Evolutionary conservation across 2,888 invertebrate genomes (phyloP), one percentile per base, ranked within the genome.

Genomic region (Oligia latruncula): DNA sequence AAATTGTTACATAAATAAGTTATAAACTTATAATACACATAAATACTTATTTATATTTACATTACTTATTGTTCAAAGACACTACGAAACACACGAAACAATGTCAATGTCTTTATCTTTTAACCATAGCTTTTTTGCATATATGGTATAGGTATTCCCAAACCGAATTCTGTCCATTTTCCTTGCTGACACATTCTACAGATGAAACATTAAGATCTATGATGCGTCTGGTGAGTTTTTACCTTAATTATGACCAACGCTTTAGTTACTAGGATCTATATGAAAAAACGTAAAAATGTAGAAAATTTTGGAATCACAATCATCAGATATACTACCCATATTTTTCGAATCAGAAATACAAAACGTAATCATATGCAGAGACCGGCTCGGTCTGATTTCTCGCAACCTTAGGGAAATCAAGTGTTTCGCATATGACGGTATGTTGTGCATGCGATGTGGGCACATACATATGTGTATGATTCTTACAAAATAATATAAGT

Each of bases 381-480:
- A 46, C 43, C 55, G 46, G 66, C 66, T 46, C 35, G 29, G n/a
- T 83, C 83, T 67, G 83, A 83, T 86, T 87, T 86, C 60, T 49
- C 40, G 64, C 23, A 66, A 43, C 87, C 87, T 78, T 73, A 55
- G 84, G 84, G 87, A 87, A 84, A 84, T 84, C 87, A 78, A 43
- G 23, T 65, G 68, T 60, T 79, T 83, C 79, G 62, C 55, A 79
- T 77, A 73, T 82, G 83, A 66, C 60, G 11, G 15, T 23, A 55
- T 65, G 65, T 55, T 68, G 60, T 55, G 35, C 67, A 84, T 15
- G 15, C 40, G 65, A 72, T 55, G 60, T 15, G 72, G 11, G 29
- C 65, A 68, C n/a, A 35, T 46, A 9, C 35, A 4, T 65, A 4
- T 40, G 40, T 65, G 13, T 60, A 58, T n/a, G n/a, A n/a, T n/a